Evolutionary conservation across 2,888 invertebrate genomes (phyloP).

Genomic region (Phalangium opilio): DNA sequence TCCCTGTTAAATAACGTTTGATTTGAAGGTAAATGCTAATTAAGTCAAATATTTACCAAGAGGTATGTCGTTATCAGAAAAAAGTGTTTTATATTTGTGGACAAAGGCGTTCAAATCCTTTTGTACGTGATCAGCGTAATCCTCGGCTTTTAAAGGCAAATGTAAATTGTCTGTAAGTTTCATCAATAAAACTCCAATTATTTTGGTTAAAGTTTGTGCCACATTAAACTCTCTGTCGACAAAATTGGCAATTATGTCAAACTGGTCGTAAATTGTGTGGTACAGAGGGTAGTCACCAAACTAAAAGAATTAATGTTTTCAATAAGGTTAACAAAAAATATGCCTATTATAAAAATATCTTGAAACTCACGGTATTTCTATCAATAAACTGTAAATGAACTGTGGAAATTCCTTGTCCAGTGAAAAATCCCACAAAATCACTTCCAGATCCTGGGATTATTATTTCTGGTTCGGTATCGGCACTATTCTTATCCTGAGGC

Average conservation of each 20-base stretch:
- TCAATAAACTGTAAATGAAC: constrained; percentile 13
- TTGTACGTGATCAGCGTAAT: constrained; percentile 2
- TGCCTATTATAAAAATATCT: neutral
- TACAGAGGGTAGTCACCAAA: constrained; percentile 3
- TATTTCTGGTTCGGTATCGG: constrained; percentile 2
- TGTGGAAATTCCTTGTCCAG: constrained; percentile 13
- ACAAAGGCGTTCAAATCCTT: neutral
- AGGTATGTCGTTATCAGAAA: neutral
- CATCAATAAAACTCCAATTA: neutral
- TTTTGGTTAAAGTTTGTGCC: neutral
- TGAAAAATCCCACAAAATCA: constrained; percentile 15
- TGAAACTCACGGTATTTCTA: constrained; percentile 8
- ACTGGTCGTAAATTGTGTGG: constrained; percentile 5
- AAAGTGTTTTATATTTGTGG: neutral
- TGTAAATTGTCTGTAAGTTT: constrained; percentile 2
- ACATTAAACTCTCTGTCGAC: constrained; percentile 1
- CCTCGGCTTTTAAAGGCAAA: neutral
- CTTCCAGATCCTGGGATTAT: constrained; percentile 12
- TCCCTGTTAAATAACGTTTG: no score
- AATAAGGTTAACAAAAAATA: constrained; percentile 7
- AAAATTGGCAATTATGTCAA: constrained; percentile 4
- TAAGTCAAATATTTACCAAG: constrained; percentile 1
- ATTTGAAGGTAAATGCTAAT: no score
- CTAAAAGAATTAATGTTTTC: neutral
- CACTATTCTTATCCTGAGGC: constrained; percentile 2